Evolutionary conservation across 1,140 invertebrate species (phyloP).

Genomic region (Lepeophtheirus salmonis): DNA sequence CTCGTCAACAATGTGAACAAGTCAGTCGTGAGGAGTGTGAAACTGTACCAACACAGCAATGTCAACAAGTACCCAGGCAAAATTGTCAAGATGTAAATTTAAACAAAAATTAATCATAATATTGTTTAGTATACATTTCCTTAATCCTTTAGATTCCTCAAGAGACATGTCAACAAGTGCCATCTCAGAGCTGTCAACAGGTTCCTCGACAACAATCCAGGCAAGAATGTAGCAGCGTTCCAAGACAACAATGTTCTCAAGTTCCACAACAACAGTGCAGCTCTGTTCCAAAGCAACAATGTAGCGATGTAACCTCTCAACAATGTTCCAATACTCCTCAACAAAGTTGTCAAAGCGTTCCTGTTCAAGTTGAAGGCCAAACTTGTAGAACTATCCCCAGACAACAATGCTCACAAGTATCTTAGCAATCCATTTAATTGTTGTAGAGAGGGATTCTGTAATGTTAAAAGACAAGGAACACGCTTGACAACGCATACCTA

Average conservation of each 20-base stretch:
- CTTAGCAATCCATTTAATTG: background rate
- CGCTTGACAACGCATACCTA: background rate
- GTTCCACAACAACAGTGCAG: background rate
- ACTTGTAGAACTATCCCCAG: conserved; percentile 9
- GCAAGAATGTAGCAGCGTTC: background rate
- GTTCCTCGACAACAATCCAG: background rate
- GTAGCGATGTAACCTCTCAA: background rate
- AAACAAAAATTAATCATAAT: background rate
- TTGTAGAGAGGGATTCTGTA: background rate
- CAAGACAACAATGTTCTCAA: background rate
- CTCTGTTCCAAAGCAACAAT: background rate
- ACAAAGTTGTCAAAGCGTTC: conserved; percentile 16
- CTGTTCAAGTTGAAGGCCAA: conserved; percentile 1
- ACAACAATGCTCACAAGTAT: background rate
- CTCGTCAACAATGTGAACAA: conserved; percentile 1
- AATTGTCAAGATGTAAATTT: conserved; percentile 7
- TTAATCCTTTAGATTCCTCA: conserved; percentile 5
- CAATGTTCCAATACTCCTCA: background rate
- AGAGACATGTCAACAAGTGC: conserved; percentile 7
- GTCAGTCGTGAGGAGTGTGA: conserved; percentile 11
- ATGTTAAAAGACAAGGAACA: background rate
- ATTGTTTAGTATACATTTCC: conserved; percentile 1
- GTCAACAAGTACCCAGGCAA: conserved; percentile 6
- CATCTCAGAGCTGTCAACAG: background rate
- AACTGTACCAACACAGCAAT: conserved; percentile 13